phyloP scores from a whole-genome alignment of 2,797 vertebrate species.

The Sebastes steindachneri region DNA sequence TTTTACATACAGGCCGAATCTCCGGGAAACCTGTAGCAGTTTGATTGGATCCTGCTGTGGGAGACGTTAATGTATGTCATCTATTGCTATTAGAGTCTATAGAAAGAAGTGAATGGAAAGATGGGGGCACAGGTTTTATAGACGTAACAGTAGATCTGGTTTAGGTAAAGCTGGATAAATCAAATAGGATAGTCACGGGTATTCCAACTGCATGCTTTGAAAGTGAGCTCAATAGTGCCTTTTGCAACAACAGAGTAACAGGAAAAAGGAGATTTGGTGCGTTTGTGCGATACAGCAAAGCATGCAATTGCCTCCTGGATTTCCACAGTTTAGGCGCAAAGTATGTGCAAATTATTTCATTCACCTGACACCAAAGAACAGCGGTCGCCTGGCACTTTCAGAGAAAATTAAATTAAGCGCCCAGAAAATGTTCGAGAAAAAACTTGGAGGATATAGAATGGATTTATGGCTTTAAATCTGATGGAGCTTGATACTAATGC shows the following conservation, averaged over 20 bases:
- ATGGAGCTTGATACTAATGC: slow-evolving; percentile 85
- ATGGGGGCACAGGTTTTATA: slow-evolving; percentile 23
- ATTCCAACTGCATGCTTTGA: slow-evolving; percentile 49
- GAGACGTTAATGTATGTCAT: slow-evolving; percentile 44
- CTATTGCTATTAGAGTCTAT: slow-evolving; percentile 22
- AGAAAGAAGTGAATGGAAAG: slow-evolving; percentile 28
- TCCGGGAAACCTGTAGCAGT: slow-evolving; percentile 48
- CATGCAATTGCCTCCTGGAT: slow-evolving; percentile 74
- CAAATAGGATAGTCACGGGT: slow-evolving; percentile 46
- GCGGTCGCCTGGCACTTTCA: slow-evolving; percentile 71
- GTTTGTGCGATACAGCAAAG: slow-evolving; percentile 67
- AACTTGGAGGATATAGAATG: slow-evolving; percentile 82
- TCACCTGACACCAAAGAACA: slow-evolving; percentile 82
- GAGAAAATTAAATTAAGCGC: slow-evolving; percentile 82
- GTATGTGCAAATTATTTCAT: slow-evolving; percentile 82
- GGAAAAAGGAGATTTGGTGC: slow-evolving; percentile 56
- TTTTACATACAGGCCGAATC: slow-evolving; percentile 65
- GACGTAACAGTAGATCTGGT: slow-evolving; percentile 39
- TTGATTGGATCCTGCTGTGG: slow-evolving; percentile 43
- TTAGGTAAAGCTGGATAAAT: slow-evolving; percentile 56
- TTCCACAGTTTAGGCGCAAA: slow-evolving; percentile 78
- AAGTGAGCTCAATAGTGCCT: slow-evolving; percentile 56
- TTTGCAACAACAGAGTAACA: slow-evolving; percentile 44
- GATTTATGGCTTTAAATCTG: slow-evolving; percentile 84
- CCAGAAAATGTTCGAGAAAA: slow-evolving; percentile 76